A percentile compares a stretch with the other conserved stretches of the same genome.
These are phyloP conservation scores for Glyptemys insculpta DNA, from an alignment of 2,797 vertebrate species.

Conservation along the genomic window DNA sequence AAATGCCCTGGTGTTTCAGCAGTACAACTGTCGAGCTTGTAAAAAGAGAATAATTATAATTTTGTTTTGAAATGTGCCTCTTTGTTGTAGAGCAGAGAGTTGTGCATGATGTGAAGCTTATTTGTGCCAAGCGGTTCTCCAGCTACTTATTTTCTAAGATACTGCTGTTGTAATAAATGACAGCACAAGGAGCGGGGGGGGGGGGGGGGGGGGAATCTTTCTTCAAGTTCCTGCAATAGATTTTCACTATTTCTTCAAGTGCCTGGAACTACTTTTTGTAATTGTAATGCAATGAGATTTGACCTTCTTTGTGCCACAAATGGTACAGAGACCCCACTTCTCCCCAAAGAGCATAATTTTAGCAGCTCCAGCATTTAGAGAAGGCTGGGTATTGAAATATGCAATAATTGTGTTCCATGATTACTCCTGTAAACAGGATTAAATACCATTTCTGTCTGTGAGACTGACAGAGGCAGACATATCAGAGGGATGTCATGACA, in stretches of 20 bases:
- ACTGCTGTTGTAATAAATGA: not conserved
- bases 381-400: not conserved
- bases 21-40: constrained; percentile 32
- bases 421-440: accelerated
- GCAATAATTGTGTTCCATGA: not conserved
- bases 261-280: not conserved
- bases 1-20: constrained; percentile 61
- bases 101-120: constrained; percentile 9
- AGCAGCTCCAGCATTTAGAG: not conserved
- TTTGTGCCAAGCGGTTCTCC: constrained; percentile 25
- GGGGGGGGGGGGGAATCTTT: not conserved
- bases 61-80: constrained; percentile 62
- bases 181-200: not conserved
- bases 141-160: constrained; percentile 10
- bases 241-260: not conserved
- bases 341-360: not conserved
- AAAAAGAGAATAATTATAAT: constrained; percentile 62
- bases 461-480: not conserved
- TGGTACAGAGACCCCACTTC: not conserved
- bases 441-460: not conserved
- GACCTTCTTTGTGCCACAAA: not conserved
- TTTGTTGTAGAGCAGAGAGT: not conserved
- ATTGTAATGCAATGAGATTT: not conserved
- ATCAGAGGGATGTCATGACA: not conserved
- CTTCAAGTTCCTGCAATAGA: not conserved